Evolutionary conservation across 2,888 invertebrate species (phyloP).

Genomic region (Gari tellinella): DNA sequence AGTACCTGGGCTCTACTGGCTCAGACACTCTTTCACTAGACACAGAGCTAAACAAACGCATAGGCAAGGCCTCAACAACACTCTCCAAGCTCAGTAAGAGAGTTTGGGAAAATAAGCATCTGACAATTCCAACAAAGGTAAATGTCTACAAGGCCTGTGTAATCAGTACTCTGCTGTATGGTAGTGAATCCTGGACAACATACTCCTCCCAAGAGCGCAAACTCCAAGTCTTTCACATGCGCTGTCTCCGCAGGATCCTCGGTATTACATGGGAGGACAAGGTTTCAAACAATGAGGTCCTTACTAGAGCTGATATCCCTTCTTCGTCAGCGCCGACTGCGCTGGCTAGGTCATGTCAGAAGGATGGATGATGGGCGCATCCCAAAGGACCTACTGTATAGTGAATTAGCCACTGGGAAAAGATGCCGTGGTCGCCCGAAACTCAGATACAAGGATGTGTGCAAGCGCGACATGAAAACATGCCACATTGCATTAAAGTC

Average conservation of each 20-base stretch:
- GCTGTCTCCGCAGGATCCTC: conserved; percentile 3
- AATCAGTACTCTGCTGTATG: conserved; percentile 14
- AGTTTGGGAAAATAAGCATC: conserved; percentile 19
- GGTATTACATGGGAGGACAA: background rate
- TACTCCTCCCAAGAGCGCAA: background rate
- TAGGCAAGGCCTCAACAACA: conserved; percentile 21
- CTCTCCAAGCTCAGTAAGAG: conserved; percentile 14
- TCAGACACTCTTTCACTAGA: conserved; percentile 5
- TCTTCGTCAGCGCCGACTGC: no score
- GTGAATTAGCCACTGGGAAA: no score
- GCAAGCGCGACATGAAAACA: no score
- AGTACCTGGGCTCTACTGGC: conserved; percentile 11
- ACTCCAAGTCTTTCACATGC: background rate
- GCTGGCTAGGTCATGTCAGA: no score
- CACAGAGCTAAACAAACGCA: conserved; percentile 8
- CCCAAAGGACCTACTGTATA: no score
- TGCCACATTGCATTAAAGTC: no score
- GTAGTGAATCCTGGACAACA: conserved; percentile 11
- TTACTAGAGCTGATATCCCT: no score
- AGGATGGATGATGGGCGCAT: no score
- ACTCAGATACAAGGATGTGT: no score
- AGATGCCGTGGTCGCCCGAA: no score
- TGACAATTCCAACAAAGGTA: no score
- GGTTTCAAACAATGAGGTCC: no score
- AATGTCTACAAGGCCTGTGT: background rate